Evolutionary conservation across 2,797 vertebrate species (phyloP).

Genomic region (Sebastiscus albofasciatus): DNA sequence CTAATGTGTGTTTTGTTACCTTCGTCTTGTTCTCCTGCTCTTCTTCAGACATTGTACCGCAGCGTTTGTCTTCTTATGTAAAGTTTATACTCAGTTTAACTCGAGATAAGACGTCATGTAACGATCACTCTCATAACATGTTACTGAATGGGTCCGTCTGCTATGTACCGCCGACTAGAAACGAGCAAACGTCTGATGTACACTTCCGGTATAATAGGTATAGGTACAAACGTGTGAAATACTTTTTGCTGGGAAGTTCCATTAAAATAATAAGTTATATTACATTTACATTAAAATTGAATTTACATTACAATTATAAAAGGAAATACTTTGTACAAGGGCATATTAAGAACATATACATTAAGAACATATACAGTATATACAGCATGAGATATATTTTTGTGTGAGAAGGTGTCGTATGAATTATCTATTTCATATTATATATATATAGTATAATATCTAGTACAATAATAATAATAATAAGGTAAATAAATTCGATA

Average conservation of each 20-base stretch:
- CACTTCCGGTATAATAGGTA: not conserved
- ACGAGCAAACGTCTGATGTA: not conserved
- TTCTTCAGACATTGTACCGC: slow-evolving; percentile 50
- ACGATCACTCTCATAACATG: not conserved
- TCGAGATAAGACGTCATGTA: not conserved
- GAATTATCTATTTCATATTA: too few species aligned
- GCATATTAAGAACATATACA: too few species aligned
- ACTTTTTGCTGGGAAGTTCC: too few species aligned
- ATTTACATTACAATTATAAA: too few species aligned
- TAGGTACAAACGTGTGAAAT: too few species aligned
- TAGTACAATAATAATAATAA: not conserved
- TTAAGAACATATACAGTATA: too few species aligned
- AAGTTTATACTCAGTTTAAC: fast-evolving
- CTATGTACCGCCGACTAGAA: not conserved
- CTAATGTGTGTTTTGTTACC: slow-evolving; percentile 33
- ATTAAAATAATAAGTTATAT: too few species aligned
- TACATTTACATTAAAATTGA: too few species aligned
- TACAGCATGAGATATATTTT: fast-evolving
- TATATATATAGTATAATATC: too few species aligned
- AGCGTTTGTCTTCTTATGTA: fast-evolving
- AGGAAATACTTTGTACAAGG: too few species aligned
- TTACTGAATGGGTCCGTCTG: not conserved
- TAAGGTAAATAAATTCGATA: not conserved
- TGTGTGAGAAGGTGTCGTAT: too few species aligned
- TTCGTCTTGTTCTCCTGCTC: slow-evolving; percentile 39